Conservation (phyloP, 2,888 invertebrate species). For the Troides helena region DNA sequence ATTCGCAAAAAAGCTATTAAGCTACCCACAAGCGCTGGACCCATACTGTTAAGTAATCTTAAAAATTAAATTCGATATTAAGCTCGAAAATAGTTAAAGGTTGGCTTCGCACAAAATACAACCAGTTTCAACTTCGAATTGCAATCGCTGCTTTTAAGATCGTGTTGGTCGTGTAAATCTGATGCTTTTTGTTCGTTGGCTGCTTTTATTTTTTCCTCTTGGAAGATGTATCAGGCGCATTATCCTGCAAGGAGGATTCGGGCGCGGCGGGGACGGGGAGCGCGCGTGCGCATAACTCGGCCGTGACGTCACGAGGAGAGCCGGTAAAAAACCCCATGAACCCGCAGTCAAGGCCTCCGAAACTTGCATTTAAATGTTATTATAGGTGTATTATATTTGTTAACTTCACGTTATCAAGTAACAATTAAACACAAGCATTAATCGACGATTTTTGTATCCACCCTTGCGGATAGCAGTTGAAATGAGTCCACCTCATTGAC, state of each 20-base stretch:
- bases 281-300: slow-evolving; percentile 70
- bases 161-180: slow-evolving; percentile 65
- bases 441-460: background rate
- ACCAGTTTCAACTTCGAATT: slow-evolving; percentile 47
- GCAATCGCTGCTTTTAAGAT: slow-evolving; percentile 57
- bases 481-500: background rate
- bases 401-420: slow-evolving; percentile 5
- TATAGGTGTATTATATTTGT: slow-evolving; percentile 25
- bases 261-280: slow-evolving; percentile 44
- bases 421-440: slow-evolving; percentile 1
- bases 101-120: slow-evolving; percentile 38
- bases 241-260: slow-evolving; percentile 70
- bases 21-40: slow-evolving; percentile 2
- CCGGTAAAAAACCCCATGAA: slow-evolving; percentile 70
- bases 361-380: slow-evolving; percentile 52
- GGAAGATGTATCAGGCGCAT: slow-evolving; percentile 71
- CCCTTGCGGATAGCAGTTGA: background rate
- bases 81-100: slow-evolving; percentile 28
- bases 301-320: slow-evolving; percentile 70
- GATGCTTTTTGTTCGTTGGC: slow-evolving; percentile 60
- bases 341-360: slow-evolving; percentile 69
- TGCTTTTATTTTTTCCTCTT: slow-evolving; percentile 67
- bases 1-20: slow-evolving; percentile 20
- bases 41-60: slow-evolving; percentile 12
- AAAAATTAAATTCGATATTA: slow-evolving; percentile 7